Base-by-base conservation (phyloP, 1,140 invertebrate genomes). In the Apis mellifera region DNA sequence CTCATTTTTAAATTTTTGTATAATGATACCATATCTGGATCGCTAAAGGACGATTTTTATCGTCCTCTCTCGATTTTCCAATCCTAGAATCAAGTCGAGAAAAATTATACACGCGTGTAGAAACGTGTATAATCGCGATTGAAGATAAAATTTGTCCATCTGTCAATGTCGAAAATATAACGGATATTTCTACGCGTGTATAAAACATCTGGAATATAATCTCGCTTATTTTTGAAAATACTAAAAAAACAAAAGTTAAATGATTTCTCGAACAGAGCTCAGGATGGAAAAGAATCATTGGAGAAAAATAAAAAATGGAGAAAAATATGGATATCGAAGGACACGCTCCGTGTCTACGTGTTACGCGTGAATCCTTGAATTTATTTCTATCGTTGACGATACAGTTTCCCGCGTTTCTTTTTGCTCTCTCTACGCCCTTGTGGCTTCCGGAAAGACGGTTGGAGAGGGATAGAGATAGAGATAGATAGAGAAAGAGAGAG, bases 331-430 rank as follows among this genome's bases (percentile, higher is more conserved):
- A 26, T 4, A 71, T 73, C 55, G 59, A 75, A 64, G 73, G 73
- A 75, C 48, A 21, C 23, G 8, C 2, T 42, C 21, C 60, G 12
- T 66, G 12, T 66, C 55, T 19, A 42, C 23, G 50, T 26, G 54
- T 60, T 60, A 59, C 65, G 42, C 54, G 54, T 50, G 54, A 59
- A 78, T 78, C 76, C 76, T 78, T 78, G 76, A 78, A 78, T 78
- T 78, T 78, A 78, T 78, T 78, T 70, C 55, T 70, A 70, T 70
- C 76, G 55, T 48, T 73, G 55, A 62, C 69, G 68, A 62, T 80
- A 73, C 60, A 73, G n/a, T 80, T 68, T 59, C 17, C 19, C 48
- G 11, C 12, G 26, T 8, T 23, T 21, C 17, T 77, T 60, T 76
- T 57, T 66, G 55, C 48, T 9, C 19, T 3, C 26, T 48, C 48